Evolutionary conservation across 2,888 invertebrate species (phyloP).

Genomic region (Deilephila porcellus): DNA sequence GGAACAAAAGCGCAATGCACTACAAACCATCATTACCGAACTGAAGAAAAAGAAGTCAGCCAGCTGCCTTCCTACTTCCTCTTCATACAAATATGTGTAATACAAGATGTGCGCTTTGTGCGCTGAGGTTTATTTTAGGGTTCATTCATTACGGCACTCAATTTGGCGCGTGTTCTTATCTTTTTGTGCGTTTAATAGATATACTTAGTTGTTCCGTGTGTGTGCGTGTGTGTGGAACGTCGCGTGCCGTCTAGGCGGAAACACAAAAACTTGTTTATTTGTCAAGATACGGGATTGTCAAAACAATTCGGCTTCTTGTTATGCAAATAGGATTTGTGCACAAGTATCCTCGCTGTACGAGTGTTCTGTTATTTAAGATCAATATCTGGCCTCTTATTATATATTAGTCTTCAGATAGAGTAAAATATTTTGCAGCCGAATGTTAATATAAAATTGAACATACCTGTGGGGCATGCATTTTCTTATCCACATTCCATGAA

Average conservation of each 20-base stretch:
- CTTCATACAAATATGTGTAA: conserved; percentile 77
- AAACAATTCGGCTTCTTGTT: conserved; percentile 12
- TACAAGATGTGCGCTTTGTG: conserved; percentile 77
- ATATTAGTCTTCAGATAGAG: too few species aligned
- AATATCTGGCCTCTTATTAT: not conserved
- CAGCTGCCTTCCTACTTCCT: conserved; percentile 84
- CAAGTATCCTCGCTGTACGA: not conserved
- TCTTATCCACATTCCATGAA: too few species aligned
- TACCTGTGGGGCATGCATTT: too few species aligned
- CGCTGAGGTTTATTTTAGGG: conserved; percentile 73
- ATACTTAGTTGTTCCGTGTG: conserved; percentile 32
- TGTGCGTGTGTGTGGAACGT: conserved; percentile 45
- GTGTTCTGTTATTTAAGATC: not conserved
- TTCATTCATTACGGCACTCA: conserved; percentile 78
- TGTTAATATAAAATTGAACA: too few species aligned
- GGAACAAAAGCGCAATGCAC: conserved; percentile 76
- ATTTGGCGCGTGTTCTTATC: conserved; percentile 83
- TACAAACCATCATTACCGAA: conserved; percentile 80
- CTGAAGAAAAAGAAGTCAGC: conserved; percentile 73
- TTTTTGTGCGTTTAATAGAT: conserved; percentile 56
- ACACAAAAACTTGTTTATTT: conserved; percentile 15
- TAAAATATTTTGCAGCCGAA: too few species aligned
- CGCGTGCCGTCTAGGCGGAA: conserved; percentile 45
- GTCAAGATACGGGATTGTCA: conserved; percentile 18
- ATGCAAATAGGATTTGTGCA: conserved; percentile 6